Evolutionary conservation across 2,113 vertebrate genomes (phyloP).

Genomic region (Coturnix japonica): DNA sequence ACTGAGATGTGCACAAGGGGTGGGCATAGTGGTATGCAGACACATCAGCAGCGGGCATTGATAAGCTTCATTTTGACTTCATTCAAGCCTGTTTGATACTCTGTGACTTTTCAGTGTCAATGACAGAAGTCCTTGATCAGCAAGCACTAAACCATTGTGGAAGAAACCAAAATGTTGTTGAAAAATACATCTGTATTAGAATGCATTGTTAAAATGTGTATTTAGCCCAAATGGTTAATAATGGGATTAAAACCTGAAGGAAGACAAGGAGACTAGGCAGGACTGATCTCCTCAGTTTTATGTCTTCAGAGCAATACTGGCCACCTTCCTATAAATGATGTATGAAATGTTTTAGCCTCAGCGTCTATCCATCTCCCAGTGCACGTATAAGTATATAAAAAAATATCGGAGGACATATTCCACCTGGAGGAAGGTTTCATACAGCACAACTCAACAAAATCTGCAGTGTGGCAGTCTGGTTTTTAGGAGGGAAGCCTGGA

Average conservation of each 20-base stretch:
- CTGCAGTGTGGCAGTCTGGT: not conserved
- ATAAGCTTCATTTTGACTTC: not conserved
- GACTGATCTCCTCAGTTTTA: not conserved
- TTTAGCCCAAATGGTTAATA: not conserved
- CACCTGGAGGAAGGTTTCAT: not conserved
- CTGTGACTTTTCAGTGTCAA: not conserved
- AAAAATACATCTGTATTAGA: not conserved
- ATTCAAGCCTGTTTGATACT: not conserved
- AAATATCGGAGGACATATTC: not conserved
- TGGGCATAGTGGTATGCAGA: not conserved
- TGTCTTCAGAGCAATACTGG: not conserved
- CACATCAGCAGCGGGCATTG: not conserved
- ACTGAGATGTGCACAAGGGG: accelerated
- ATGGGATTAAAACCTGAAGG: not conserved
- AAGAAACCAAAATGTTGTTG: not conserved
- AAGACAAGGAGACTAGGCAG: not conserved
- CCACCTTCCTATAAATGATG: not conserved
- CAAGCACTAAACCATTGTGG: not conserved
- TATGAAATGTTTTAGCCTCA: not conserved
- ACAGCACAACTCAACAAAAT: not conserved
- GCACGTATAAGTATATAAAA: not conserved
- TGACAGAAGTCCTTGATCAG: not conserved
- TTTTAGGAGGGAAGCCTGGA: not conserved
- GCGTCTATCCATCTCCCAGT: not conserved
- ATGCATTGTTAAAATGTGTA: not conserved